These are phyloP conservation scores for Papilio aristodemus DNA, from an alignment of 1,140 invertebrate species.

Conservation along the genomic window DNA sequence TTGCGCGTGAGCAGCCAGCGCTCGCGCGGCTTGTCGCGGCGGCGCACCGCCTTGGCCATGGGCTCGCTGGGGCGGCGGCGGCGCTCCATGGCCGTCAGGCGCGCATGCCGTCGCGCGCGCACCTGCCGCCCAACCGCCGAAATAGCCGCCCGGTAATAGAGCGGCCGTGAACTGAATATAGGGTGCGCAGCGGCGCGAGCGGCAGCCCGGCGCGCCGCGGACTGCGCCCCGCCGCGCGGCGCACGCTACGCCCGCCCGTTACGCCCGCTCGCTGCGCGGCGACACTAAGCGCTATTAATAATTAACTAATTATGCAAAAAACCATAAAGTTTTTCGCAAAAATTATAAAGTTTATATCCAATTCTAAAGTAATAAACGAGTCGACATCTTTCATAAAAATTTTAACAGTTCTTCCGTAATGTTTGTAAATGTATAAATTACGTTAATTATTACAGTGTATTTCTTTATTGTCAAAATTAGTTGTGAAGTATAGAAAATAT, in stretches of 20 bases:
- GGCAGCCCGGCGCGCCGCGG: constrained; percentile 57
- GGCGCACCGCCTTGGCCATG: constrained; percentile 80
- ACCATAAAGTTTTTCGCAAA: constrained; percentile 2
- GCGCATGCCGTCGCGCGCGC: constrained; percentile 66
- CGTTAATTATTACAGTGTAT: background rate
- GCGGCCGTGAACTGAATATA: constrained; percentile 77
- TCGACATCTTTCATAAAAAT: background rate
- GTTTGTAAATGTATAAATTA: background rate
- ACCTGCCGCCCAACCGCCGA: constrained; percentile 70
- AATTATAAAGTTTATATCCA: background rate
- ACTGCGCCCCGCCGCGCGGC: constrained; percentile 70
- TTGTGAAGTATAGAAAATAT: background rate
- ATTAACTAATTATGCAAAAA: constrained; percentile 8
- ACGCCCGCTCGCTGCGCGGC: constrained; percentile 36
- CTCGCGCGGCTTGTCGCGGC: constrained; percentile 84
- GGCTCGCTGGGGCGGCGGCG: constrained; percentile 63
- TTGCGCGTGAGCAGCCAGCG: constrained; percentile 92
- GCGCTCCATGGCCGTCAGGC: constrained; percentile 66
- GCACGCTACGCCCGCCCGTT: constrained; percentile 47
- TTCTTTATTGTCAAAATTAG: background rate
- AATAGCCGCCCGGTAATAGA: constrained; percentile 77
- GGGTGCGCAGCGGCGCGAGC: constrained; percentile 63
- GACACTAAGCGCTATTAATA: constrained; percentile 15
- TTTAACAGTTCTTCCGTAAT: background rate
- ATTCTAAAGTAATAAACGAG: constrained; percentile 8